phyloP scores from a whole-genome alignment of 2,797 vertebrate species.

The Alosa sapidissima region DNA sequence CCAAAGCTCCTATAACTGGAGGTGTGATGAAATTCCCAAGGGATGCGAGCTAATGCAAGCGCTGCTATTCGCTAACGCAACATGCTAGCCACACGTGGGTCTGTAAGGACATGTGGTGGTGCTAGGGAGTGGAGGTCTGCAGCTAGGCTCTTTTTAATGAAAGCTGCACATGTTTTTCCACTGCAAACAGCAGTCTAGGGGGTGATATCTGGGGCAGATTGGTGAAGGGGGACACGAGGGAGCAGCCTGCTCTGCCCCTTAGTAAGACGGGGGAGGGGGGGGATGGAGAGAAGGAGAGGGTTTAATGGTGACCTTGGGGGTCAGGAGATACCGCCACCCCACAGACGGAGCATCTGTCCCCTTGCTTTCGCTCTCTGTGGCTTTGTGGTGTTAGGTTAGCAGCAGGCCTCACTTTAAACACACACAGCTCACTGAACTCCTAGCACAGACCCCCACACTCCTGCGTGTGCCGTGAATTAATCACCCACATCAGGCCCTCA shows the following conservation, averaged over 20 bases:
- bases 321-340: conserved; percentile 40
- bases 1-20: neutral
- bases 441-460: conserved; percentile 54
- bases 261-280: neutral
- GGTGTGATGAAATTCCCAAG: neutral
- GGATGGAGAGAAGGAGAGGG: conserved; percentile 32
- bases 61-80: neutral
- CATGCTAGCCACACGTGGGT: neutral
- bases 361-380: conserved; percentile 44
- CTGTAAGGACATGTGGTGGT: neutral
- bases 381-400: conserved; percentile 17
- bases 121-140: neutral
- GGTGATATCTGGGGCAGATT: conserved; percentile 1
- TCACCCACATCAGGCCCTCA: conserved; percentile 4
- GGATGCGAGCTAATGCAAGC: neutral
- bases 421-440: neutral
- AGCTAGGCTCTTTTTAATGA: conserved; percentile 22
- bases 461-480: conserved; percentile 62
- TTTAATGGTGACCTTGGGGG: conserved; percentile 66
- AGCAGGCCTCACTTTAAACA: neutral
- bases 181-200: conserved; percentile 20
- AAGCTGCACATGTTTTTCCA: conserved; percentile 21
- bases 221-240: neutral
- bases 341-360: conserved; percentile 71
- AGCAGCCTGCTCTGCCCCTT: neutral